Evolutionary conservation across 2,113 vertebrate species (phyloP), one percentile per base, ranked within the genome.

Genomic region (Oriolus oriolus): DNA sequence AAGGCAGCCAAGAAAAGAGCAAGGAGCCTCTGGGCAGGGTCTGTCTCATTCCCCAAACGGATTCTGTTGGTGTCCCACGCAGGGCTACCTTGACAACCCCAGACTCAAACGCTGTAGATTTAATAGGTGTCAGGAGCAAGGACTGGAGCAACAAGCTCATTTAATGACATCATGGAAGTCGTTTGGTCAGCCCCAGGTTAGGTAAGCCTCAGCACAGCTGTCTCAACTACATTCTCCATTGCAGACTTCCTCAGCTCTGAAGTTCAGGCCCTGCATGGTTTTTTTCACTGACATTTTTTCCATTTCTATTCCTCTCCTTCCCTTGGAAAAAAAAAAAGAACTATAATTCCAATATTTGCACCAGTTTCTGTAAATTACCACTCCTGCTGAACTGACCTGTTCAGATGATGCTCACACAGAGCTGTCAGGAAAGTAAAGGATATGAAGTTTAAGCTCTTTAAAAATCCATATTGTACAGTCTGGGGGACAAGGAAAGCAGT

Each of bases 201-300:
- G 96, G 80, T 95, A 91, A 95, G 95, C 74, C 94, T 85, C 89
- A 79, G 73, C 91, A 85, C 96, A 95, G 94, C 94, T 97, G 95
- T 96, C 94, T 95, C 96, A 95, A 74, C 94, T 94, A 26, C 30
- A 83, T 66, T 94, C 89, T 93, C 94, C 94, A 69, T 88, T 95
- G 95, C 95, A 90, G 82, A 94, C 82, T 95, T 97, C 96, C 94
- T 95, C 75, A 54, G 94, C 81, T 95, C 93, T 80, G 37, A 89
- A 64, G 63, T 94, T 83, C 54, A 77, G 84, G 77, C 81, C 66
- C 70, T 88, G 1, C 39, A 27, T 94, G 76, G 13, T 2, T 84
- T 93, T 91, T 82, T 90, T 92, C 90, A 66, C 77, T 77, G 81
- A 71, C 8, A 14, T 63, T 80, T 97, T 96, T 96, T 97, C 87